A percentile compares a stretch with the other conserved stretches of the same genome.
phyloP scores from a whole-genome alignment of 2,888 invertebrate genomes.

The Nowickia ferox region DNA sequence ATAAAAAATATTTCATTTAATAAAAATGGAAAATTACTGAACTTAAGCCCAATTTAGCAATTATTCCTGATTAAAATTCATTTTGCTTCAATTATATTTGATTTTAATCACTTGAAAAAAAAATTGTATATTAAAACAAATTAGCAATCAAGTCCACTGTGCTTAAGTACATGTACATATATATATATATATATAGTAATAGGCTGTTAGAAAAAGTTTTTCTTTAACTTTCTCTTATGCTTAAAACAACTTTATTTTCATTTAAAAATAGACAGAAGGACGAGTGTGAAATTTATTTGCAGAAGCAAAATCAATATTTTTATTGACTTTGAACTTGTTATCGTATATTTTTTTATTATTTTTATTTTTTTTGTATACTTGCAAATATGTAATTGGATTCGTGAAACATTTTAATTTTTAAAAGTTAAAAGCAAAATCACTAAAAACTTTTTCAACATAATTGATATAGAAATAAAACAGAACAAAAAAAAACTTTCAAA shows the following conservation, averaged over 20 bases:
- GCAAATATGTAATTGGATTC: conserved; percentile 46
- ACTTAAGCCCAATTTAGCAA: too few species aligned
- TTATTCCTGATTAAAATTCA: too few species aligned
- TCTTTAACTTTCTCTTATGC: not conserved
- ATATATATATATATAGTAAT: not conserved
- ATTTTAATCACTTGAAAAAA: too few species aligned
- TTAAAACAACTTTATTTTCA: not conserved
- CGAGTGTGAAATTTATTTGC: not conserved
- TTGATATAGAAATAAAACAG: not conserved
- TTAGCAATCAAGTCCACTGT: not conserved
- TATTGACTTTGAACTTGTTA: conserved; percentile 60
- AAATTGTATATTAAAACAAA: too few species aligned
- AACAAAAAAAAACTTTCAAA: not conserved
- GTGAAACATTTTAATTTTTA: conserved; percentile 7
- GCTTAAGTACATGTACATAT: not conserved
- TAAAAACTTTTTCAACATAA: not conserved
- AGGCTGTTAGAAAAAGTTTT: not conserved
- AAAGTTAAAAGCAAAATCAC: not conserved
- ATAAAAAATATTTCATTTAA: too few species aligned
- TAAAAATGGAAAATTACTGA: too few species aligned
- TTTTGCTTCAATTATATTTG: too few species aligned
- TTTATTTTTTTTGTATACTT: not conserved
- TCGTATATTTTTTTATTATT: too few species aligned
- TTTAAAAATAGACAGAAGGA: not conserved
- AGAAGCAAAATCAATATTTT: conserved; percentile 46